Percentiles rank a stretch among this genome's conserved stretches.
Evolutionary conservation across 2,797 vertebrate species (phyloP).

Genomic region (Mus caroli): DNA sequence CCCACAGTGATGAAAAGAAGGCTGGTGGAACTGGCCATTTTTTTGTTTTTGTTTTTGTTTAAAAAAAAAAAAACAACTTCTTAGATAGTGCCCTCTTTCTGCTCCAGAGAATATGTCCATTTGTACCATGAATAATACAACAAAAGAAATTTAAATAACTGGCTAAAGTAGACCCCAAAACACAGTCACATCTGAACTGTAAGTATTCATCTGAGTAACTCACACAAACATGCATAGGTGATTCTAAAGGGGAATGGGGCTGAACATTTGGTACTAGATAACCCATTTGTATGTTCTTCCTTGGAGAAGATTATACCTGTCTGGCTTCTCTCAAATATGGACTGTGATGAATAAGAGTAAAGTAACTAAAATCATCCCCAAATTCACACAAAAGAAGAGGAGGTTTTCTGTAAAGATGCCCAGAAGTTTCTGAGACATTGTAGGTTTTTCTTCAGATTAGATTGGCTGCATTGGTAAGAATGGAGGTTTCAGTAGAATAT

Average conservation of each 20-base stretch:
- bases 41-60: too few relatives aligned
- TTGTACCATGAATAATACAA: neutral
- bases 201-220: neutral
- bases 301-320: neutral
- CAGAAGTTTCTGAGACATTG: neutral
- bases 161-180: neutral
- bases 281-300: neutral
- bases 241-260: neutral
- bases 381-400: neutral
- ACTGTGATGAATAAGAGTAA: neutral
- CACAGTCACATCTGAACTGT: neutral
- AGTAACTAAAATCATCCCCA: neutral
- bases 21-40: rapidly evolving
- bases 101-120: neutral
- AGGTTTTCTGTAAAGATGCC: neutral
- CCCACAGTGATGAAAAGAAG: neutral
- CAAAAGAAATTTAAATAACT: slow-evolving; percentile 22
- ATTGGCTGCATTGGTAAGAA: neutral
- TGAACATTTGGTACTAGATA: neutral
- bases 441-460: neutral
- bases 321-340: neutral
- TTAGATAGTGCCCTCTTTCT: neutral
- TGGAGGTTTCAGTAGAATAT: neutral
- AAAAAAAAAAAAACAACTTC: too few relatives aligned
- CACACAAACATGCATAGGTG: neutral